A percentile compares a stretch with the other conserved stretches of the same genome.
Conservation (phyloP, 2,797 vertebrate species). For the Pterois miles region DNA sequence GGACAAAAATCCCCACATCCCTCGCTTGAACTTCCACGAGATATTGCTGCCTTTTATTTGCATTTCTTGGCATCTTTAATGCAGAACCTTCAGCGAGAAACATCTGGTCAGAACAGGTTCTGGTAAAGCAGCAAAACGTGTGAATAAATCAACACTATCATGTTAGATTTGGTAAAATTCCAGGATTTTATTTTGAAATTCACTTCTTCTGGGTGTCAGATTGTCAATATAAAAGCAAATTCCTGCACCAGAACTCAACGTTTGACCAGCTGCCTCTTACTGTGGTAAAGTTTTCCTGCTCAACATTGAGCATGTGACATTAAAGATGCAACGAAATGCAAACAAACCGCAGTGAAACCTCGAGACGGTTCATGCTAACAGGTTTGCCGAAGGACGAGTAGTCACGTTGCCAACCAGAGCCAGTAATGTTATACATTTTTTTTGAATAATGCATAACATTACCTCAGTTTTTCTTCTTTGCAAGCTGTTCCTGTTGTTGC, state of each 20-base stretch:
- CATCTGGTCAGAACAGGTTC: neutral
- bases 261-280: neutral
- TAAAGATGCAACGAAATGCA: slow-evolving; percentile 24
- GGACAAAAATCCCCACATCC: slow-evolving; percentile 12
- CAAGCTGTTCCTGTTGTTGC: slow-evolving; percentile 82
- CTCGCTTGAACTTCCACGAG: neutral
- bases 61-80: slow-evolving; percentile 9
- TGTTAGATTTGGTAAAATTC: neutral
- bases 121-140: neutral
- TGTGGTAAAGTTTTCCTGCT: neutral
- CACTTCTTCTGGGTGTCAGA: neutral
- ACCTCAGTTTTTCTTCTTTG: slow-evolving; percentile 89
- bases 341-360: slow-evolving; percentile 16
- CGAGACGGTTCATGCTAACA: slow-evolving; percentile 16
- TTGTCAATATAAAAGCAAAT: slow-evolving; percentile 1
- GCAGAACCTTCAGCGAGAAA: neutral
- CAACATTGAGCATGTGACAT: neutral
- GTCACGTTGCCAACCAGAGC: slow-evolving; percentile 47
- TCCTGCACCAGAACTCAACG: neutral
- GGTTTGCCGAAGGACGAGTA: slow-evolving; percentile 46
- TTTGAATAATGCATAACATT: slow-evolving; percentile 80
- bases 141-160: neutral
- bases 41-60: slow-evolving; percentile 2
- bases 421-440: slow-evolving; percentile 83
- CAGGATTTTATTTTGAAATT: neutral